Evolutionary conservation across 2,113 vertebrate species (phyloP), one percentile per base, ranked within the genome.

Genomic region (Ascaphus truei): DNA sequence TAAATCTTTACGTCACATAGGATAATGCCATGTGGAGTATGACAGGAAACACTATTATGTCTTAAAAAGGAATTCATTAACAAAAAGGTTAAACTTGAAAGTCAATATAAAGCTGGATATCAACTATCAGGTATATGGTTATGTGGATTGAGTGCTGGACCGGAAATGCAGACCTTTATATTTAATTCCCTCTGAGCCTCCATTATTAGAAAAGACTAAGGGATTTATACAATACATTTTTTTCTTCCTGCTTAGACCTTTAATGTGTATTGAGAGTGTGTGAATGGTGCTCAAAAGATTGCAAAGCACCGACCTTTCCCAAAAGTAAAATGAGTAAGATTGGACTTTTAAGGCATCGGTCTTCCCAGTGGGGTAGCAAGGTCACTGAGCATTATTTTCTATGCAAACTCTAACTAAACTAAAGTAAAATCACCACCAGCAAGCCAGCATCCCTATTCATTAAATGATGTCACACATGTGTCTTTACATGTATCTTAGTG

Each of bases 111-210:
- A 51, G 45, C 45, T 69, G 31, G 51, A 69, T 69, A 69, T 69
- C 66, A 69, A 45, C 55, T 69, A 60, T 59, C 33, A 39, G 20
- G 23, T 69, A 60, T 69, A 69, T 69, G 56, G 66, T 69, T 69
- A 60, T 47, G 52, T 69, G 59, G 56, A 56, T 60, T 69, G 56
- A 69, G 66, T 69, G 66, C 56, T 69, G 66, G 56, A 69, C 66
- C 43, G 66, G 56, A 69, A 69, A 60, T 43, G 43, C 56, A 69
- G 66, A 69, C 66, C 66, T 69, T 69, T 69, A 58, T 58, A 56
- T 52, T 69, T 69, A 50, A 69, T 60, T 69, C 66, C 66, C 66
- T 51, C 48, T 51, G 56, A 58, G 66, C 47, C 66, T 51, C 47
- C 50, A 37, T 33, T 31, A 69, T 60, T 69, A 69, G 31, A 60